phyloP scores from a whole-genome alignment of 2,113 vertebrate genomes.

The Neolamprologus devosi region DNA sequence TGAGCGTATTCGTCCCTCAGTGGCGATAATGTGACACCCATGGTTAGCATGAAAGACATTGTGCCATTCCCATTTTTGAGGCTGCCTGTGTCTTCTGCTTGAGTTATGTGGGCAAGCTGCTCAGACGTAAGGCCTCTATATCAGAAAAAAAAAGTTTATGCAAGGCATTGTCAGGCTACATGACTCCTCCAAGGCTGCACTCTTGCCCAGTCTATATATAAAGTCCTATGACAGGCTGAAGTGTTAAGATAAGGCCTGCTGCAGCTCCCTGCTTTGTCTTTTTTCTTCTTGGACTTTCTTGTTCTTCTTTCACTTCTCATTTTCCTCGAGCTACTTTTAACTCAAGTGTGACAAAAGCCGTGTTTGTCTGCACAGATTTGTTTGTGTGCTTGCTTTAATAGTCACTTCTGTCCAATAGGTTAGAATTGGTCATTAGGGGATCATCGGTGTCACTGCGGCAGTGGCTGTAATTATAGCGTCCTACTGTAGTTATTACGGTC shows the following conservation, averaged over 20 bases:
- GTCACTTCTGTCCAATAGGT: conserved; percentile 22
- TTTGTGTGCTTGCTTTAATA: conserved; percentile 26
- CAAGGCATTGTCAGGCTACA: not conserved
- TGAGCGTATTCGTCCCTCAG: not conserved
- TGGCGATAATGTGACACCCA: conserved; percentile 23
- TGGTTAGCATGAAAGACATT: conserved; percentile 11
- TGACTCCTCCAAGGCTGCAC: not conserved
- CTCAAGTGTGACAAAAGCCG: not conserved
- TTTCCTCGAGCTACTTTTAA: not conserved
- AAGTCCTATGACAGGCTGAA: conserved; percentile 27
- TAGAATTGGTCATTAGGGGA: conserved; percentile 58
- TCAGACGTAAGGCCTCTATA: not conserved
- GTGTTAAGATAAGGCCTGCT: conserved; percentile 43
- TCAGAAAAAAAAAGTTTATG: not conserved
- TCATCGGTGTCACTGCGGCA: conserved; percentile 34
- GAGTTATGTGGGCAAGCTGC: not conserved
- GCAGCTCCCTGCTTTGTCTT: not conserved
- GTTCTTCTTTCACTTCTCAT: conserved; percentile 49
- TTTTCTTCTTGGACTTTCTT: not conserved
- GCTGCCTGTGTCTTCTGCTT: not conserved
- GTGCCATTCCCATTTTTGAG: not conserved
- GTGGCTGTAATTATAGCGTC: conserved; percentile 53
- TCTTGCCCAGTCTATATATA: conserved; percentile 27
- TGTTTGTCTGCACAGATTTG: conserved; percentile 40
- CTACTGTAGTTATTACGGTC: conserved; percentile 62